phyloP scores from a whole-genome alignment of 2,888 invertebrate species.

The Bembecia ichneumoniformis region DNA sequence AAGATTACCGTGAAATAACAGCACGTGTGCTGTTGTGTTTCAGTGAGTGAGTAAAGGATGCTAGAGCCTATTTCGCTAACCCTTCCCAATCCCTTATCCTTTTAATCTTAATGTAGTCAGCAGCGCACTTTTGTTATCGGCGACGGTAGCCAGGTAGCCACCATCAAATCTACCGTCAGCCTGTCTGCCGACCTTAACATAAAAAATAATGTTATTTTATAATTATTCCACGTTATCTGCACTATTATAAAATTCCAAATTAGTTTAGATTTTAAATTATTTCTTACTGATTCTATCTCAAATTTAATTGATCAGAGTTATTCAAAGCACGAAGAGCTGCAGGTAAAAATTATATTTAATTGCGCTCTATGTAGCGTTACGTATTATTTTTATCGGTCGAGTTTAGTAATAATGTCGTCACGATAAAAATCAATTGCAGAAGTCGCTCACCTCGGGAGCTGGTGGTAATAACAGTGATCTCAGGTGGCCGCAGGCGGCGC shows the following conservation, averaged over 20 bases:
- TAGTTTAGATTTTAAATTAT: too few species aligned
- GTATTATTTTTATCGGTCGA: slow-evolving; percentile 24
- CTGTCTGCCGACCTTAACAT: not conserved
- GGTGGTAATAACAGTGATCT: slow-evolving; percentile 50
- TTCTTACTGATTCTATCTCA: too few species aligned
- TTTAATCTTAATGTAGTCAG: too few species aligned
- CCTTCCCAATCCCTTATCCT: too few species aligned
- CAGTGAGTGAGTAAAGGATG: too few species aligned
- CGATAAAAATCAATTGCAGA: slow-evolving; percentile 61
- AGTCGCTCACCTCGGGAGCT: slow-evolving; percentile 47
- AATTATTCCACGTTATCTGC: too few species aligned
- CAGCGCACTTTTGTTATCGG: not conserved
- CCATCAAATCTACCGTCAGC: not conserved
- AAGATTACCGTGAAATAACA: too few species aligned
- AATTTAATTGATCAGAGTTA: not conserved
- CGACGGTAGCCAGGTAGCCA: not conserved
- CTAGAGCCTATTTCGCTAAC: too few species aligned
- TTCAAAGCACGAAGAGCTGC: not conserved
- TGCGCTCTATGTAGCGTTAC: too few species aligned
- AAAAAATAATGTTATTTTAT: too few species aligned
- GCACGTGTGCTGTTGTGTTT: too few species aligned
- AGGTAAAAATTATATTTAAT: not conserved
- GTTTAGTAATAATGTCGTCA: slow-evolving; percentile 56
- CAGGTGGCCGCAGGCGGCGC: slow-evolving; percentile 19
- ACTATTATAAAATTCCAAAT: too few species aligned